Evolutionary conservation across 2,113 vertebrate genomes (phyloP), one percentile per base, ranked within the genome.

Genomic region (Pholis gunnellus): DNA sequence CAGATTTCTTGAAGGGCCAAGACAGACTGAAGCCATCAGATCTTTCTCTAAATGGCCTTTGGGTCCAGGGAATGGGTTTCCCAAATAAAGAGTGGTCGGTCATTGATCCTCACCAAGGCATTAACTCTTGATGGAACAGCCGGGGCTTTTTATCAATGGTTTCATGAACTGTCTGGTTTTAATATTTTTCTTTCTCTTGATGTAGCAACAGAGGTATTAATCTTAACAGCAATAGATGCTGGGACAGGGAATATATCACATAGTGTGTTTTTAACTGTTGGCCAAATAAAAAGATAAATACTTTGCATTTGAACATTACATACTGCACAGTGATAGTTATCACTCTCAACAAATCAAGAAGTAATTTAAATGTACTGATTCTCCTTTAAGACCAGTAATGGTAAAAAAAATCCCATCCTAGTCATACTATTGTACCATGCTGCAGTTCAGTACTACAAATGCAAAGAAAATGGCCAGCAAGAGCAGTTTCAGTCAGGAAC

Each of bases 21-120:
- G 89, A 76, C 73, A 63, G 83, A 81, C 84, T 72, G 64, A 88
- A 88, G 88, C 87, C 89, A 92, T 94, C 88, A 89, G 89, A 88
- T 84, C 87, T 77, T 75, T 80, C 68, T 90, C 61, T 88, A 92
- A 91, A 89, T 79, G 86, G 78, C 80, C 86, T 93, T 68, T 60
- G 71, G 82, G 75, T 90, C 52, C 68, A 88, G 63, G 77, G 75
- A 90, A 87, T 86, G 81, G 57, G 61, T 87, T 25, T 61, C 27
- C 36, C 57, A 50, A 75, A 46, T 72, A 65, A 68, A 63, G 54
- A 80, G 44, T 15, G 22, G 46, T 44, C 84, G 92, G 59, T 60
- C 59, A 60, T 87, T 87, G 79, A 94, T 94, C 82, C 68, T 78
- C 72, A 75, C 52, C 34, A 63, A 83, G 74, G 73, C 54, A 81